Evolutionary conservation across 2,113 vertebrate genomes (phyloP).

Genomic region (Spea multiplicata): DNA sequence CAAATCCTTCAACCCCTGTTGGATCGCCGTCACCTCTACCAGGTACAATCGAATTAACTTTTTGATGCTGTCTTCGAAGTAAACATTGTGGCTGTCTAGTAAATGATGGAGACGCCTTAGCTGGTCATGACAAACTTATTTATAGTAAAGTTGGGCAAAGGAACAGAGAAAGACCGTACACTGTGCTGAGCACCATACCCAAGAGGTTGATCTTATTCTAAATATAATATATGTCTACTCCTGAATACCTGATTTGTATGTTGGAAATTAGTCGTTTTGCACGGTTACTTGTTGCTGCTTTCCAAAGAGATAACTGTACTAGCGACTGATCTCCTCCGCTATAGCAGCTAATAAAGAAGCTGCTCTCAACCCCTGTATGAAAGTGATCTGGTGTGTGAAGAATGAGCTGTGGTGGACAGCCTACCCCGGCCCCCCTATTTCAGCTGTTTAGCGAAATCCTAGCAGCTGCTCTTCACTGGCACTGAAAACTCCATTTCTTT

Average conservation of each 20-base stretch:
- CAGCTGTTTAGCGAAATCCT: conserved; percentile 88
- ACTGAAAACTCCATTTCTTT: conserved; percentile 76
- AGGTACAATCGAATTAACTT: conserved; percentile 68
- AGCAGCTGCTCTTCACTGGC: conserved; percentile 84
- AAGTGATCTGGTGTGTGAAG: conserved; percentile 59
- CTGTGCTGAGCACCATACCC: too few species aligned
- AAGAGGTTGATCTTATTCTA: too few species aligned
- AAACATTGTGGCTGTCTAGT: background rate
- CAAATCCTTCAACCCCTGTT: conserved; percentile 95
- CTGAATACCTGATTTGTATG: too few species aligned
- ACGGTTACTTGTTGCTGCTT: too few species aligned
- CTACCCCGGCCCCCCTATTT: conserved; percentile 66
- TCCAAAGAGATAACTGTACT: too few species aligned
- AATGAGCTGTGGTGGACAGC: conserved; percentile 79
- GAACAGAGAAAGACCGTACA: too few species aligned
- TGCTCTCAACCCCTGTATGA: conserved; percentile 16
- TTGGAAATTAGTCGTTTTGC: too few species aligned
- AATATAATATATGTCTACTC: too few species aligned
- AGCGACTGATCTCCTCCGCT: too few species aligned
- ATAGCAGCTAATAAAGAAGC: background rate
- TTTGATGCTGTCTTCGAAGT: background rate
- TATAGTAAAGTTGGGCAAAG: too few species aligned
- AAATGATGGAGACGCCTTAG: too few species aligned
- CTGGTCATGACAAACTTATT: too few species aligned
- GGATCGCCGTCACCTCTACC: conserved; percentile 94